Evolutionary conservation across 2,888 invertebrate species (phyloP), one percentile per base, ranked within the genome.

Genomic region (Metallyticus violacea): DNA sequence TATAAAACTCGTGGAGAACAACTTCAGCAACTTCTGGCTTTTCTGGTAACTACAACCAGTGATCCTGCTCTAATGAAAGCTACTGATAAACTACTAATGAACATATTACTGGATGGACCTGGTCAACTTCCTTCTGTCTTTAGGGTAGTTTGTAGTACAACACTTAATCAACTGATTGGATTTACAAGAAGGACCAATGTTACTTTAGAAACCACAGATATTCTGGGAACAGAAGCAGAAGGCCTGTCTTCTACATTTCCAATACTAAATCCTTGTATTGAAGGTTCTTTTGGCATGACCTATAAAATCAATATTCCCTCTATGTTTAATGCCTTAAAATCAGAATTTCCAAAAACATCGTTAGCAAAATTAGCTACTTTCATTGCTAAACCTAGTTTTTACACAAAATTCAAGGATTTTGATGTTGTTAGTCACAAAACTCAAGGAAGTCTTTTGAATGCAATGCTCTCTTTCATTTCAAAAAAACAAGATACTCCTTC

Each of bases 1-100:
- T 85, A 77, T 25, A 79, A 79, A 85, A 85, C 85, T 2, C 79
- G 79, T n/a, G 85, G 79, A 26, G 62, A 85, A 40, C 85, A 79
- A 27, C 62, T 85, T 25, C 79, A 79, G 15, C n/a, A 40, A 40
- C 26, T 85, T 1, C 26, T 85, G 26, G 25, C 30, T 26, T 77
- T 79, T 85, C 28, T 85, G 62, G 79, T 26, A 27, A 25, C 27
- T 83, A 22, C 27, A 4, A 22, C 25, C n/a, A 7, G 1, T 77
- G 25, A 83, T n/a, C 7, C 77, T n/a, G 25, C 77, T 77, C 28
- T 83, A 7, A 22, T 83, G 28, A 83, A 83, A 25, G 77, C 83
- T 9, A 83, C 15, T 7, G 25, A 83, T 25, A 83, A n/a, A 2
- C 28, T 83, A 3, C 76, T 77, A 30, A 27, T 22, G 25, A 83